Evolutionary conservation across 2,888 invertebrate genomes (phyloP).

Genomic region (Microplitis manilae): DNA sequence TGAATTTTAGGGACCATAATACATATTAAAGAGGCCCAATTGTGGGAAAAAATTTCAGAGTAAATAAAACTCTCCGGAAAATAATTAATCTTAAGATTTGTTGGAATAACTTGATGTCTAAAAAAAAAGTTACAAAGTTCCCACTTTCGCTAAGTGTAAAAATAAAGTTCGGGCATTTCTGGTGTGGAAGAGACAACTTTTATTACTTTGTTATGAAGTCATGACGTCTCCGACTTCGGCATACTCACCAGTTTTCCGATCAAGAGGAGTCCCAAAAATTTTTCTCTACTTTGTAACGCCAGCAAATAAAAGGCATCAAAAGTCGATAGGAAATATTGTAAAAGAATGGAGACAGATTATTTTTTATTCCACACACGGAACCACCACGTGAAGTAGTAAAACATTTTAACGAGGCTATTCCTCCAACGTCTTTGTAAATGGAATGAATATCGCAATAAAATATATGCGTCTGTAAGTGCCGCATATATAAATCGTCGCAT

Average conservation of each 20-base stretch:
- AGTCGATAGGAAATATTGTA: conserved; percentile 5
- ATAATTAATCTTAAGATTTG: too few species aligned
- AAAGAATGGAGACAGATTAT: conserved; percentile 21
- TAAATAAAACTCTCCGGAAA: too few species aligned
- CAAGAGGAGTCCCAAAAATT: conserved; percentile 13
- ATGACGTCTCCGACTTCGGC: conserved; percentile 44
- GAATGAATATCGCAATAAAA: conserved; percentile 69
- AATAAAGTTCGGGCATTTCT: conserved; percentile 63
- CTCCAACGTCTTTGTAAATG: conserved; percentile 65
- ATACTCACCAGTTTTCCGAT: neutral
- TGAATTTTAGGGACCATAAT: too few species aligned
- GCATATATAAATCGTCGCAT: conserved; percentile 52
- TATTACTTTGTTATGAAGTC: conserved; percentile 60
- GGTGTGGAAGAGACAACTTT: conserved; percentile 57
- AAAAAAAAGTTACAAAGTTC: neutral
- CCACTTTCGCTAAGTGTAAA: conserved; percentile 29
- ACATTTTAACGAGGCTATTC: conserved; percentile 68
- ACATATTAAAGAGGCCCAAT: neutral
- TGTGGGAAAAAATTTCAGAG: neutral
- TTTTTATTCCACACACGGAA: conserved; percentile 40
- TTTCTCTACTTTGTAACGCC: neutral
- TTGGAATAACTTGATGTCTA: too few species aligned
- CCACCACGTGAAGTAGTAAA: conserved; percentile 59
- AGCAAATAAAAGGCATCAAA: conserved; percentile 12
- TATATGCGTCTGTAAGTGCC: conserved; percentile 49